Conservation (phyloP, 2,113 vertebrate species). For the Oncorhynchus tshawytscha region DNA sequence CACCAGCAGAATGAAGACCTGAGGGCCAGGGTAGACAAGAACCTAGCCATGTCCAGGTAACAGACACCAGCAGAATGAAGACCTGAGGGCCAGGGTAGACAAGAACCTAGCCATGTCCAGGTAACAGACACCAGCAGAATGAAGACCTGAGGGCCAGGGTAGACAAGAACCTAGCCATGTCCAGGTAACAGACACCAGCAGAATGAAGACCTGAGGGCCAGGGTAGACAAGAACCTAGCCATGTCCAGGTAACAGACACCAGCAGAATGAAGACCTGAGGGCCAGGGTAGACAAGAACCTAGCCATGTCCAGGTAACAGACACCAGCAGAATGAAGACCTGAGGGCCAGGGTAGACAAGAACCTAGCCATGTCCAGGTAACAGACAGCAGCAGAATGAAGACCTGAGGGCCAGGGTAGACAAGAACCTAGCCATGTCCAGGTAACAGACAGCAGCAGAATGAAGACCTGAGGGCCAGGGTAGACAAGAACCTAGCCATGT, state of each 20-base stretch:
- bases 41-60: too few relatives aligned
- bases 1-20: too few relatives aligned
- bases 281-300: constrained; percentile 91
- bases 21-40: too few relatives aligned
- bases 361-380: constrained; percentile 85
- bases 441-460: constrained; percentile 69
- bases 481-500: constrained; percentile 86
- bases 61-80: constrained; percentile 84
- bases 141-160: constrained; percentile 92
- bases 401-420: constrained; percentile 89
- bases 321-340: constrained; percentile 97
- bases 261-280: constrained; percentile 93
- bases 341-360: constrained; percentile 89
- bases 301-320: constrained; percentile 79
- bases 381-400: constrained; percentile 91
- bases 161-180: constrained; percentile 87
- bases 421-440: constrained; percentile 85
- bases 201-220: constrained; percentile 90
- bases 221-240: constrained; percentile 89
- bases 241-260: constrained; percentile 79
- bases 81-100: too few relatives aligned
- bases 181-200: constrained; percentile 87
- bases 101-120: too few relatives aligned
- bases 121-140: constrained; percentile 83
- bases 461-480: constrained; percentile 74